These are phyloP conservation scores for Diplolepis rosae DNA, from an alignment of 2,888 invertebrate species.

Conservation along the genomic window DNA sequence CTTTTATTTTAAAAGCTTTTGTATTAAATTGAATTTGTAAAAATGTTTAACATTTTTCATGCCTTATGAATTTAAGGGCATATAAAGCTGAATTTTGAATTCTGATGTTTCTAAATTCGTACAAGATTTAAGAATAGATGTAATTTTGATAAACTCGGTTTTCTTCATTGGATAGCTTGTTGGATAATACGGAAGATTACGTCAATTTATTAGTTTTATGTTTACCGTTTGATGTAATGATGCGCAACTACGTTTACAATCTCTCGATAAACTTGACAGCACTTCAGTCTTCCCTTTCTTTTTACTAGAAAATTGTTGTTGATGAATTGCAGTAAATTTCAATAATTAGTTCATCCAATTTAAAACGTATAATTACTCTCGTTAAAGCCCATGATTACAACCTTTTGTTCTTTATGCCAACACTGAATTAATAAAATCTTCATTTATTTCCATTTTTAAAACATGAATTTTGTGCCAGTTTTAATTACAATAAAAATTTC, in stretches of 20 bases:
- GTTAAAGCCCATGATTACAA: neutral
- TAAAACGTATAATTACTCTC: neutral
- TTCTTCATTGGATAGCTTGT: neutral
- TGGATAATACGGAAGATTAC: conserved; percentile 4
- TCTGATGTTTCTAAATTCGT: no score
- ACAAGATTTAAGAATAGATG: no score
- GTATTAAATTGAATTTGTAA: no score
- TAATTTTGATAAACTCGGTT: neutral
- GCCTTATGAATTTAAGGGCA: no score
- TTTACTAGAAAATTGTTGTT: neutral
- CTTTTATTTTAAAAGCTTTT: no score
- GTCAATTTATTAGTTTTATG: neutral
- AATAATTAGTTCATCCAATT: neutral
- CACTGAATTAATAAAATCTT: neutral
- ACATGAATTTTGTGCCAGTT: neutral
- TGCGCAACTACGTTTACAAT: neutral
- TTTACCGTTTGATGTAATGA: conserved; percentile 14
- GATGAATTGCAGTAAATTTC: neutral
- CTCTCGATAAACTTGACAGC: neutral
- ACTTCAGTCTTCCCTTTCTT: neutral
- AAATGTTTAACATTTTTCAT: no score
- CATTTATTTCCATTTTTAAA: neutral
- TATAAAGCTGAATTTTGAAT: no score
- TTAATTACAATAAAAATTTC: neutral
- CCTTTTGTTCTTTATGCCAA: neutral